Base-by-base conservation (phyloP, 2,113 vertebrate species). In the Phalacrocorax aristotelis region DNA sequence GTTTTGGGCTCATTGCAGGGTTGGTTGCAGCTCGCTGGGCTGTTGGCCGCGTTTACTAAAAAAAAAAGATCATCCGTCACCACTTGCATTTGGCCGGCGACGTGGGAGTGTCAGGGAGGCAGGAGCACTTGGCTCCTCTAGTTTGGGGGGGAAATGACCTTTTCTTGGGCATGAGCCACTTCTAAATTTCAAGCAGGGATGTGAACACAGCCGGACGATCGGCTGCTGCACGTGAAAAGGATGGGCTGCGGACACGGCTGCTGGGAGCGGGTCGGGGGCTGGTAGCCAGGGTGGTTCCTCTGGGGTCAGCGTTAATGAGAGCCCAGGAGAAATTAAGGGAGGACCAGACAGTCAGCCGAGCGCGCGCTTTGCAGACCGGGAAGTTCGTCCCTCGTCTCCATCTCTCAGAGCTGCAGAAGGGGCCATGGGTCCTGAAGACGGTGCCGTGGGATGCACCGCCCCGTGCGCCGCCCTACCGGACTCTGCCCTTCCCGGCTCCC, bases 91-190 rank as follows among this genome's bases (percentile, higher is more conserved):
- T 91, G 93, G 91, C 70, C 6, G 0, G 57, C 8, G 21, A 81
- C 2, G 52, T 89, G 88, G 91, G 52, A 87, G 88, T 62, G 16
- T 49, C 3, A 8, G 57, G 76, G 76, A 89, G 66, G 81, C 49
- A 87, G 85, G 77, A 95, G 38, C 58, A 4, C 54, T 90, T 71
- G 74, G 86, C 64, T 91, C 25, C 68, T 94, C 78, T 12, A 20
- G 42, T 52, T 6, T 84, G n/a, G 66, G 75, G 70, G 49, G 58
- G 58, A 76, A 71, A 26, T 38, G 87, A 81, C 78, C 57, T 92
- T 90, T 90, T 52, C 78, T 76, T 96, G 87, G 48, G 83, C 78
- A 72, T 7, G 42, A 94, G 87, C 78, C 95, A 93, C 83, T 77
- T 57, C 30, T 36, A 8, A 46, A 42, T 81, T 83, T 57, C 52